A percentile compares a stretch with the other conserved stretches of the same genome.
Evolutionary conservation across 2,888 invertebrate genomes (phyloP).

Genomic region (Chrysopilus asiliformis): DNA sequence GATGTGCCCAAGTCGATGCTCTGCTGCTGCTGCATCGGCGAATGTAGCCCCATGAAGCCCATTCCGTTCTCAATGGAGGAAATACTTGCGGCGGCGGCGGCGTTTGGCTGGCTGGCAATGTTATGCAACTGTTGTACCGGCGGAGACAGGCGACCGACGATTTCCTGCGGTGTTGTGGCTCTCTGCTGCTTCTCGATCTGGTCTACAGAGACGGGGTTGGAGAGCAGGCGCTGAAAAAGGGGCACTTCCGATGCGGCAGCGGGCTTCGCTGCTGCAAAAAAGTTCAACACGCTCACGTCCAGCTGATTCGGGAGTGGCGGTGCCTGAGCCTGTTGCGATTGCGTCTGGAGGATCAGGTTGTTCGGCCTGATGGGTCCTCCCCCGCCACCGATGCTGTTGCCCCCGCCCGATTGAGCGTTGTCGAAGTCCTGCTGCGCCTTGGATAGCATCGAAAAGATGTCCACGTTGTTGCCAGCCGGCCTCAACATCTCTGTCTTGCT

Average conservation of each 20-base stretch:
- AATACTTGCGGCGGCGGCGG: background rate
- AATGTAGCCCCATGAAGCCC: too few species aligned
- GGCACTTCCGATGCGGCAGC: slow-evolving; percentile 45
- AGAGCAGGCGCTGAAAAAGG: slow-evolving; percentile 64
- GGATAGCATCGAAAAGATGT: slow-evolving; percentile 75
- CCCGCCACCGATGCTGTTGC: slow-evolving; percentile 15
- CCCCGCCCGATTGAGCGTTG: slow-evolving; percentile 30
- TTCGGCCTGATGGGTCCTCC: background rate
- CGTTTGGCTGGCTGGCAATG: too few species aligned
- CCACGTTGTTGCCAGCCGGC: slow-evolving; percentile 36
- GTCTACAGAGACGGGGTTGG: slow-evolving; percentile 54
- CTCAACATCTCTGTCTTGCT: slow-evolving; percentile 10
- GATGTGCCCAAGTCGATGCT: slow-evolving; percentile 37
- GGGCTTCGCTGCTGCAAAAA: slow-evolving; percentile 51
- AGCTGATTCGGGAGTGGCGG: slow-evolving; percentile 26
- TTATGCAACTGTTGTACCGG: too few species aligned
- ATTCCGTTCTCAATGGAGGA: too few species aligned
- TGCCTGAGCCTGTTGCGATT: background rate
- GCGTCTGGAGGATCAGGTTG: too few species aligned
- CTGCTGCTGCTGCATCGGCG: too few species aligned
- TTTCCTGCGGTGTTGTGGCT: slow-evolving; percentile 57
- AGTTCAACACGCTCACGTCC: slow-evolving; percentile 73
- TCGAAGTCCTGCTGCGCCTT: slow-evolving; percentile 84
- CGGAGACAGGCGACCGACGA: slow-evolving; percentile 27
- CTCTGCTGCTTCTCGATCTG: slow-evolving; percentile 83